A percentile compares a stretch with the other conserved stretches of the same genome.
Evolutionary conservation across 2,113 vertebrate genomes (phyloP).

Genomic region (Heteronetta atricapilla): DNA sequence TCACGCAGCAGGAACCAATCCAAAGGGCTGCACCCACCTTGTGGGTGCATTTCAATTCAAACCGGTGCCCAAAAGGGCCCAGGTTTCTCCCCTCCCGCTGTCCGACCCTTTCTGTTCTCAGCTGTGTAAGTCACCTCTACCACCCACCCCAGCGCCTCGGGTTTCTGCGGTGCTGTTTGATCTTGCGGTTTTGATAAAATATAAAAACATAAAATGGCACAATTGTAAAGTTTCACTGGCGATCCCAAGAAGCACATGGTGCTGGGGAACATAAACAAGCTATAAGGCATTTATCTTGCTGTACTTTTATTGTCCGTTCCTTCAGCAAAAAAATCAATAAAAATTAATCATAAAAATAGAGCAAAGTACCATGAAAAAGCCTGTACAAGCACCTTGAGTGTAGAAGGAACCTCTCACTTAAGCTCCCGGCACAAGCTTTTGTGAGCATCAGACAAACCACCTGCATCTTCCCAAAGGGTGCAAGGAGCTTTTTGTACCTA

Average conservation of each 20-base stretch:
- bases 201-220: constrained; percentile 1
- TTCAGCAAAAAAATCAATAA: constrained; percentile 48
- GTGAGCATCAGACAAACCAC: background rate
- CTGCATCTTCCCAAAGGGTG: background rate
- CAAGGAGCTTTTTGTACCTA: background rate
- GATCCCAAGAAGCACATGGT: background rate
- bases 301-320: constrained; percentile 12
- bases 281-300: constrained; percentile 19
- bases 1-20: background rate
- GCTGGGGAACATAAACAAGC: constrained; percentile 8
- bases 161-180: background rate
- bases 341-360: constrained; percentile 45
- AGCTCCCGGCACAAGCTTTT: background rate
- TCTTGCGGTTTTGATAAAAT: constrained; percentile 19
- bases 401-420: background rate
- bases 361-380: constrained; percentile 5
- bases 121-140: background rate
- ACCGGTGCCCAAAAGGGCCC: background rate
- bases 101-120: background rate
- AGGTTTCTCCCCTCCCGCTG: background rate
- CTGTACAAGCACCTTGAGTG: background rate
- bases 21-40: background rate
- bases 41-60: background rate
- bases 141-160: background rate
- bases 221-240: constrained; percentile 20